Conservation (phyloP, 2,113 vertebrate genomes). For the Andinoacara biseriatus region DNA sequence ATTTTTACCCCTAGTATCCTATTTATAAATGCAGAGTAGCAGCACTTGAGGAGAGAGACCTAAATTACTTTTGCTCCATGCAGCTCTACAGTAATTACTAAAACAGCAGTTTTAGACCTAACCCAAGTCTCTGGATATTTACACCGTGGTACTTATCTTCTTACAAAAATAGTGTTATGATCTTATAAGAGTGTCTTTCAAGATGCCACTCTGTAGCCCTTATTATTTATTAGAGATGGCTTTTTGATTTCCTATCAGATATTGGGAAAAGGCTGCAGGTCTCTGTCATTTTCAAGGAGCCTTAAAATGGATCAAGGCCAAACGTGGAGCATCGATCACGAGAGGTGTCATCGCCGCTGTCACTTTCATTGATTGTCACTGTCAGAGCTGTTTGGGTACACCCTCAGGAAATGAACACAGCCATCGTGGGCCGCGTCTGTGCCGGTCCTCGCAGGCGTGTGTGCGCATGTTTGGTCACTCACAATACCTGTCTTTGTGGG, state of each 20-base stretch:
- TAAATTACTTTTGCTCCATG: slow-evolving; percentile 1
- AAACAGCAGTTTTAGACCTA: background rate
- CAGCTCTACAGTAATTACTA: background rate
- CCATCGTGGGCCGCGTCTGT: background rate
- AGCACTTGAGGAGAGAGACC: background rate
- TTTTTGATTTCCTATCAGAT: slow-evolving; percentile 22
- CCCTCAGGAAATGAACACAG: slow-evolving; percentile 20
- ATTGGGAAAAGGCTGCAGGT: slow-evolving; percentile 30
- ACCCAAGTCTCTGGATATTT: background rate
- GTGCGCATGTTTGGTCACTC: background rate
- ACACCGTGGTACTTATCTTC: background rate
- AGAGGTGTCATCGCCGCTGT: slow-evolving; percentile 46
- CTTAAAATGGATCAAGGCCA: slow-evolving; percentile 37
- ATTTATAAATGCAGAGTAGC: background rate
- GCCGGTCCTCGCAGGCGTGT: background rate
- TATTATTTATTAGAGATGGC: background rate
- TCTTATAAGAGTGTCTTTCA: background rate
- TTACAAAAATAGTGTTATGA: background rate
- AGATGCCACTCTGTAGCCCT: background rate
- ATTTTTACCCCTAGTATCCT: too few relatives aligned
- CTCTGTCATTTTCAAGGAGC: slow-evolving; percentile 51
- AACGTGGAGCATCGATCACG: slow-evolving; percentile 37
- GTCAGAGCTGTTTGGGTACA: slow-evolving; percentile 32
- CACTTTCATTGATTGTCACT: slow-evolving; percentile 60
- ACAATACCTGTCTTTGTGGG: background rate